A percentile compares a stretch with the other conserved stretches of the same genome.
Conservation (phyloP, 1,140 invertebrate species). For the Hylyphantes graminicola region DNA sequence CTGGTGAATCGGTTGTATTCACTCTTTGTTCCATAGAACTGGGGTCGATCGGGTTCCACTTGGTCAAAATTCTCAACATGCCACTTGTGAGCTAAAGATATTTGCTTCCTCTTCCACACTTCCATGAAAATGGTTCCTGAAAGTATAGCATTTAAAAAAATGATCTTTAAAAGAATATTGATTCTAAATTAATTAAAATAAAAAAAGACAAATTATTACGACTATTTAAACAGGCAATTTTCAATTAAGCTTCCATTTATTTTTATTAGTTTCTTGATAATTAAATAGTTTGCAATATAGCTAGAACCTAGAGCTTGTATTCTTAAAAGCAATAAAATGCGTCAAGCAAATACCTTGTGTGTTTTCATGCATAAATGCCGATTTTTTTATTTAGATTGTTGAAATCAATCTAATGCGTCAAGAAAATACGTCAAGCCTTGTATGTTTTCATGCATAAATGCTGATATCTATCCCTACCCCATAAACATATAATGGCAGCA, state of each 20-base stretch:
- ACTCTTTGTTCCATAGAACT: slow-evolving; percentile 66
- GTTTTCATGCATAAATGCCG: no score
- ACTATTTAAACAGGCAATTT: no score
- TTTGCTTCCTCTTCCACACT: slow-evolving; percentile 69
- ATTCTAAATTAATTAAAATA: no score
- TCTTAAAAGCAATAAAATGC: no score
- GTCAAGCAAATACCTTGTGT: no score
- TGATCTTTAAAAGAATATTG: no score
- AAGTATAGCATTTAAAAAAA: neutral
- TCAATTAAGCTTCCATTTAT: no score
- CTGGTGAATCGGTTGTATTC: slow-evolving; percentile 65
- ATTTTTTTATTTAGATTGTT: no score
- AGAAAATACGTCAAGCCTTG: slow-evolving; percentile 8
- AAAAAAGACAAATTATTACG: no score
- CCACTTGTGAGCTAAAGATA: slow-evolving; percentile 69
- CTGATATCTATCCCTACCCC: slow-evolving; percentile 67
- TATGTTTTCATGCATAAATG: slow-evolving; percentile 2
- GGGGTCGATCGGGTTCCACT: slow-evolving; percentile 68
- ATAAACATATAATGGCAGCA: slow-evolving; percentile 69
- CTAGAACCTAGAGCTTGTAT: no score
- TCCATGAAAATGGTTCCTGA: slow-evolving; percentile 68
- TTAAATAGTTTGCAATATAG: no score
- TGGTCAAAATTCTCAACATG: slow-evolving; percentile 69
- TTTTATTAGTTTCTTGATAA: no score
- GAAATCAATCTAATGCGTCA: neutral